These are phyloP conservation scores for Eumeta japonica DNA, from an alignment of 1,140 invertebrate genomes.

Conservation along the genomic window DNA sequence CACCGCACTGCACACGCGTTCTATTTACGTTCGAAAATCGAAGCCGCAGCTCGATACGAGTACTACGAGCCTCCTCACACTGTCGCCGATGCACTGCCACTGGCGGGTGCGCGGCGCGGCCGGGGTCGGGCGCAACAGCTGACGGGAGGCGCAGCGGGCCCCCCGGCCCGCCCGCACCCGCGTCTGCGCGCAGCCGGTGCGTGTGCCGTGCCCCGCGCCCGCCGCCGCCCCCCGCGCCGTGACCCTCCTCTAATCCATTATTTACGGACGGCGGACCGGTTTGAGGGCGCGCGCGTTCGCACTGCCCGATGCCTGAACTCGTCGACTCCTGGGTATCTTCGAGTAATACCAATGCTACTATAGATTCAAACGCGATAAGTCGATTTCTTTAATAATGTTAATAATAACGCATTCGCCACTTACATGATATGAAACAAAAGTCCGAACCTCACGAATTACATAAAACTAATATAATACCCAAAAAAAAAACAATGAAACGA, in stretches of 20 bases:
- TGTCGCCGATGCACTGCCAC: conserved; percentile 50
- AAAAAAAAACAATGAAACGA: too few species aligned
- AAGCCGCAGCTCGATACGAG: too few species aligned
- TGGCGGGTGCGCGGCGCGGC: conserved; percentile 26
- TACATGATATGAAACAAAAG: too few species aligned
- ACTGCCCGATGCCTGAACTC: conserved; percentile 38
- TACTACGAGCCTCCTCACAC: conserved; percentile 15
- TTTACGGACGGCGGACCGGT: conserved; percentile 55
- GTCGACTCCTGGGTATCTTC: too few species aligned
- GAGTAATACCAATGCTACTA: too few species aligned
- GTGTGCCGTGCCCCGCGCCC: conserved; percentile 19
- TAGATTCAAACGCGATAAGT: too few species aligned
- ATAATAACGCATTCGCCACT: too few species aligned
- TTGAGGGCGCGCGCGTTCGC: conserved; percentile 42
- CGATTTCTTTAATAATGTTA: too few species aligned
- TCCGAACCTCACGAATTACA: too few species aligned
- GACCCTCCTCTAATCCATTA: conserved; percentile 50
- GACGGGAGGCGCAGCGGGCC: conserved; percentile 43
- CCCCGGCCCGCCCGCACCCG: conserved; percentile 5
- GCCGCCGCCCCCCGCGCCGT: conserved; percentile 20
- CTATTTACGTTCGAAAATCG: too few species aligned
- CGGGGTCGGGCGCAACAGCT: conserved; percentile 51
- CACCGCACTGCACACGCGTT: too few species aligned
- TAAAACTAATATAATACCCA: too few species aligned
- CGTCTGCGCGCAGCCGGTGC: conserved; percentile 12